phyloP scores from a whole-genome alignment of 2,113 vertebrate species.

The Lampris incognitus region DNA sequence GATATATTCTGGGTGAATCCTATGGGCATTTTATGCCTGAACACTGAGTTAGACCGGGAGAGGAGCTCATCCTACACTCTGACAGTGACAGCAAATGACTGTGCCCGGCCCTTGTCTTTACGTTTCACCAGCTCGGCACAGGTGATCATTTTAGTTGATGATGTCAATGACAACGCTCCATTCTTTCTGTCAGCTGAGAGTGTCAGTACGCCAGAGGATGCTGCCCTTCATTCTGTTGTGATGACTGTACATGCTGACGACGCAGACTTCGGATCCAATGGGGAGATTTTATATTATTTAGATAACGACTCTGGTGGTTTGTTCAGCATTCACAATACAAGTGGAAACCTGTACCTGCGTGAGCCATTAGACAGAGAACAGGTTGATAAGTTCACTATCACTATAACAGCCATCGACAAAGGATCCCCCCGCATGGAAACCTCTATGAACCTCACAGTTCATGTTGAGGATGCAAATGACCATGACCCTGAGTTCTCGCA shows the following conservation, averaged over 20 bases:
- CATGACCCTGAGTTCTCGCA: conserved; percentile 76
- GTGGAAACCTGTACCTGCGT: conserved; percentile 74
- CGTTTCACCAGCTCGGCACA: conserved; percentile 69
- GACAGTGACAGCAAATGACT: conserved; percentile 75
- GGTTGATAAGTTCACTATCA: conserved; percentile 61
- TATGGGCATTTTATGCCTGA: conserved; percentile 70
- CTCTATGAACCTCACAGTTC: conserved; percentile 67
- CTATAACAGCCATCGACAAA: conserved; percentile 71
- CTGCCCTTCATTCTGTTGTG: conserved; percentile 65
- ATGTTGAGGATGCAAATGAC: conserved; percentile 80
- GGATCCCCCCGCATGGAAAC: conserved; percentile 68
- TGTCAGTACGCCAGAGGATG: conserved; percentile 72
- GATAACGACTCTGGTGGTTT: conserved; percentile 36
- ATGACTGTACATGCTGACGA: conserved; percentile 73
- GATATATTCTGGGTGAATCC: conserved; percentile 66
- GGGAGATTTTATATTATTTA: conserved; percentile 74
- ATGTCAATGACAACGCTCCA: conserved; percentile 82
- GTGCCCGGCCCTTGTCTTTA: conserved; percentile 46
- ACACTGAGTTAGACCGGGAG: conserved; percentile 76
- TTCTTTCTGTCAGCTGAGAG: conserved; percentile 63
- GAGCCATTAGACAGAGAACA: conserved; percentile 76
- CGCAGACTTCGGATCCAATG: conserved; percentile 74
- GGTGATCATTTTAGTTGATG: conserved; percentile 64
- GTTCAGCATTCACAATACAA: conserved; percentile 71
- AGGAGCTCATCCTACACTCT: conserved; percentile 69